A percentile compares a stretch with the other conserved stretches of the same genome.
These are phyloP conservation scores for Parus major DNA, from an alignment of 2,113 vertebrate genomes.

Conservation along the genomic window DNA sequence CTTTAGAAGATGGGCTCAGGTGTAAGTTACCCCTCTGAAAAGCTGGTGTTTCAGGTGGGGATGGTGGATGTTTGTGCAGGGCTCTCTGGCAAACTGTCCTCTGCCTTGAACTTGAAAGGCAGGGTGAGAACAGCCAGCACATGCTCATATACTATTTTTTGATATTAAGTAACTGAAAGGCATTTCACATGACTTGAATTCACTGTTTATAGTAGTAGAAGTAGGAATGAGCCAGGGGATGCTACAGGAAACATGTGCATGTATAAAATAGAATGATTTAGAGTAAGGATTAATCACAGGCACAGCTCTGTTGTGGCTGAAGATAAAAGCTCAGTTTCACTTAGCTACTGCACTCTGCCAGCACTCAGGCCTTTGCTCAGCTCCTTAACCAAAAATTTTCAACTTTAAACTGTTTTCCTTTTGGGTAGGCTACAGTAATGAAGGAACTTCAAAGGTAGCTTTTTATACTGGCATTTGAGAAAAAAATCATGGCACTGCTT, in stretches of 20 bases:
- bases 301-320: not conserved
- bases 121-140: not conserved
- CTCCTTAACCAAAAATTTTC: not conserved
- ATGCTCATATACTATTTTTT: constrained; percentile 2
- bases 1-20: not conserved
- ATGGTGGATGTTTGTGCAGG: not conserved
- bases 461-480: not conserved
- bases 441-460: not conserved
- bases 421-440: not conserved
- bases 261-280: not conserved
- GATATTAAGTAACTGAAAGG: constrained; percentile 24
- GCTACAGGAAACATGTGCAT: not conserved
- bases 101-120: not conserved
- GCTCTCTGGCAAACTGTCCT: not conserved
- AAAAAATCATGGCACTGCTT: not conserved
- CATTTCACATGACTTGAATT: constrained; percentile 15
- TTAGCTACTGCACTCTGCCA: not conserved
- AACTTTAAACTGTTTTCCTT: not conserved
- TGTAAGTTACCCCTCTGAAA: not conserved
- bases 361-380: not conserved
- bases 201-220: not conserved
- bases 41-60: not conserved
- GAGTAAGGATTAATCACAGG: not conserved
- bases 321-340: not conserved
- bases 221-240: not conserved